A percentile compares a stretch with the other conserved stretches of the same genome.
phyloP scores from a whole-genome alignment of 2,797 vertebrate species.

The Propithecus perrieri region DNA sequence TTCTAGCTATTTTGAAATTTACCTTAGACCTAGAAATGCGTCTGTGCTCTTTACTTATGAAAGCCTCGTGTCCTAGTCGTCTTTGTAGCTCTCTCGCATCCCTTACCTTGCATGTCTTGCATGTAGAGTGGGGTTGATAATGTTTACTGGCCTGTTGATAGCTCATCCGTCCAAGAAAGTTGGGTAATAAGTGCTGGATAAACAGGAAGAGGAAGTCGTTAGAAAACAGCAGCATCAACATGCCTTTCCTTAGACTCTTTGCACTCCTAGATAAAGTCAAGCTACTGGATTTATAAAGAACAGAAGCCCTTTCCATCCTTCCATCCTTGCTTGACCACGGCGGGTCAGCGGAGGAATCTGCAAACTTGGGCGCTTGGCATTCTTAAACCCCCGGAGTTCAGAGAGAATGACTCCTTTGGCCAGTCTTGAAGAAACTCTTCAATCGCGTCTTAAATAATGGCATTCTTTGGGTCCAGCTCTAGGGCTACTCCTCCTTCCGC shows the following conservation, averaged over 20 bases:
- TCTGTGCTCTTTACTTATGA: fast-evolving
- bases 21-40: not conserved
- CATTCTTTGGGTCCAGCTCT: slow-evolving; percentile 53
- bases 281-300: slow-evolving; percentile 49
- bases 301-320: not conserved
- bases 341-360: slow-evolving; percentile 57
- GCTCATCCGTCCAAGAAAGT: not conserved
- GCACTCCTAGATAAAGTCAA: not conserved
- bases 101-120: not conserved
- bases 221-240: not conserved
- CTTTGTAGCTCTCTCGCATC: not conserved
- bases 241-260: not conserved
- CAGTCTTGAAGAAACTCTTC: slow-evolving; percentile 57
- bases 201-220: slow-evolving; percentile 51
- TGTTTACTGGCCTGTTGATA: not conserved
- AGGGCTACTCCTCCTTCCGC: not conserved
- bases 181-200: slow-evolving; percentile 9
- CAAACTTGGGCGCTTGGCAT: slow-evolving; percentile 34
- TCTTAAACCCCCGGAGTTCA: slow-evolving; percentile 65
- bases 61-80: not conserved
- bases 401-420: slow-evolving; percentile 55
- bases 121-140: not conserved
- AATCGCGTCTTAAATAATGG: slow-evolving; percentile 71
- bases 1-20: not conserved
- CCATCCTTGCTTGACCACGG: slow-evolving; percentile 11